Evolutionary conservation across 1,140 invertebrate species (phyloP), one percentile per base, ranked within the genome.

Genomic region (Drosophila subobscura): DNA sequence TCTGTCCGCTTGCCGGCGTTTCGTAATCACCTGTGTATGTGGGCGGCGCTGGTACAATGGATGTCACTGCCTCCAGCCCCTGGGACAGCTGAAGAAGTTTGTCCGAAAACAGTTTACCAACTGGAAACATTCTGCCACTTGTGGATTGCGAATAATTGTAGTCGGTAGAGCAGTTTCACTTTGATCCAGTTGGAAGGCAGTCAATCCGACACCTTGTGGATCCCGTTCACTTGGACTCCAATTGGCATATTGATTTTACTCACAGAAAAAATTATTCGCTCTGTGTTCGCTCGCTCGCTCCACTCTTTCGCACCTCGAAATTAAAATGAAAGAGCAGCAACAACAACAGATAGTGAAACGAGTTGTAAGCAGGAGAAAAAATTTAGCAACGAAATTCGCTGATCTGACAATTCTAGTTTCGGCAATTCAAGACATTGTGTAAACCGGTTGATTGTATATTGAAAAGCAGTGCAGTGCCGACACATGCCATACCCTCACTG

Each of bases 401-500:
- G 27, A 33, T 50, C 42, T 53, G 27, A 33, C 54, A 57, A 46
- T 77, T 64, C 77, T 41, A 50, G 73, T 80, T 76, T 73, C 42
- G 68, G 40, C 42, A 59, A 66, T 56, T 54, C 37, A 60, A 46
- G 41, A 41, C 47, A 40, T 61, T 37, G 33, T 37, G 33, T 4
- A 37, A 83, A 84, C 79, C 79, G 72, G 79, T 84, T 85, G 64
- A 71, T 72, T 66, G 49, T 47, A 50, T 51, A 49, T 61, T 41
- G 8, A 29, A 14, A 23, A 27, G 53, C 16, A 44, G 12, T 4
- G 29, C 22, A n/a, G 16, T 25, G 55, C 20, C 68, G 67, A 68
- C 63, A 46, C 12, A 20, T 25, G 63, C 7, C 25, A 47, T 68
- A 68, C 65, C 12, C 65, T 68, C 42, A 14, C 33, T 25, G 33